Evolutionary conservation across 2,113 vertebrate genomes (phyloP).

Genomic region (Ophiodon elongatus): DNA sequence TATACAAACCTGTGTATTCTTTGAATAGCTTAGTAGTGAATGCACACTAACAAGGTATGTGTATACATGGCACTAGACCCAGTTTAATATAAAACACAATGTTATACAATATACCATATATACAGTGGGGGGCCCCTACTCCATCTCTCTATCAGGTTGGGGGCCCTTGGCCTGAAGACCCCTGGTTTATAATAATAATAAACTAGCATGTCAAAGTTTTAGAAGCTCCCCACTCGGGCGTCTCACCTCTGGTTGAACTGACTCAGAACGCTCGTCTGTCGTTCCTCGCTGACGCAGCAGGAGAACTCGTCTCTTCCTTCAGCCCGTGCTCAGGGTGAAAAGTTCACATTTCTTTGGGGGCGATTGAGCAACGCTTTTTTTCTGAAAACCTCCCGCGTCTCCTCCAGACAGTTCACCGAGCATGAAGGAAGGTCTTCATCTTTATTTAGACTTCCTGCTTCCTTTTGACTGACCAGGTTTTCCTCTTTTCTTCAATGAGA

Average conservation of each 20-base stretch:
- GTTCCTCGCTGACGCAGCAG: conserved; percentile 5
- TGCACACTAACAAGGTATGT: too few species aligned
- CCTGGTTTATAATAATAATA: too few species aligned
- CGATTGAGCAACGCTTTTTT: conserved; percentile 6
- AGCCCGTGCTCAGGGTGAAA: conserved; percentile 4
- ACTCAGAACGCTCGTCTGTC: background rate
- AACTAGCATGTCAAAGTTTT: too few species aligned
- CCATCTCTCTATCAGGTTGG: too few species aligned
- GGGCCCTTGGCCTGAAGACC: too few species aligned
- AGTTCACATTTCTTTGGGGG: background rate
- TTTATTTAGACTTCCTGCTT: conserved; percentile 12
- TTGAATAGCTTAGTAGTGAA: too few species aligned
- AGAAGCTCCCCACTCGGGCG: too few species aligned
- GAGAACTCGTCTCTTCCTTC: conserved; percentile 11
- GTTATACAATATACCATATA: too few species aligned
- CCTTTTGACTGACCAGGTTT: background rate
- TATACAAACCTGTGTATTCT: too few species aligned
- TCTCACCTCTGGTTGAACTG: background rate
- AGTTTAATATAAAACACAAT: too few species aligned
- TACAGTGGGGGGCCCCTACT: too few species aligned
- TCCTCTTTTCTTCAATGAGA: background rate
- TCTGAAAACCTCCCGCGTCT: conserved; percentile 1
- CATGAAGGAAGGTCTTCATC: background rate
- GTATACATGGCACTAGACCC: too few species aligned
- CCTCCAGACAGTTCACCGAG: conserved; percentile 8